Conservation (phyloP, 2,797 vertebrate genomes). For the Melanotaenia trifasciata region DNA sequence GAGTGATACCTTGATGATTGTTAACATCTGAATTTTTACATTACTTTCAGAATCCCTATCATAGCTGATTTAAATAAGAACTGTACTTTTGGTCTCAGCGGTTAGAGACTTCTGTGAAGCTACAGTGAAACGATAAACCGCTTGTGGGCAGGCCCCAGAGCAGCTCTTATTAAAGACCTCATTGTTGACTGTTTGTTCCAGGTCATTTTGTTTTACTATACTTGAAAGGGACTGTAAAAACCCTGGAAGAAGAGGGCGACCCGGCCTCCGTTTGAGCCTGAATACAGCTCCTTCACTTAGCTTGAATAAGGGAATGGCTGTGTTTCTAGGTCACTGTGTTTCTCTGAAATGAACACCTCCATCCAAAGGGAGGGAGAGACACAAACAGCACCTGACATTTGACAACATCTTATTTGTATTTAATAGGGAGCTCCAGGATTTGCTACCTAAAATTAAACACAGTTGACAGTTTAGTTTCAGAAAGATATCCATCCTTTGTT, state of each 20-base stretch:
- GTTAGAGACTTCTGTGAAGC: conserved; percentile 35
- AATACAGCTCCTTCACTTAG: conserved; percentile 66
- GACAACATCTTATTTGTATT: conserved; percentile 45
- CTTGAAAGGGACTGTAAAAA: conserved; percentile 74
- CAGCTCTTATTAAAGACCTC: conserved; percentile 79
- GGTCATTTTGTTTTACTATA: conserved; percentile 78
- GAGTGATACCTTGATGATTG: neutral
- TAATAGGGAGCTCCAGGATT: conserved; percentile 23
- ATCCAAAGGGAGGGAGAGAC: conserved; percentile 26
- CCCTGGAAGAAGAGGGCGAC: conserved; percentile 55
- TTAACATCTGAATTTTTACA: neutral
- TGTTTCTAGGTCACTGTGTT: conserved; percentile 76
- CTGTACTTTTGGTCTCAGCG: conserved; percentile 13
- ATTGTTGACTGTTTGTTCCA: conserved; percentile 82
- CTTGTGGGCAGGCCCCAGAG: conserved; percentile 58
- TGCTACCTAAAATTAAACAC: conserved; percentile 40
- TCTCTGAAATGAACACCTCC: conserved; percentile 73
- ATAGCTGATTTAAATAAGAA: conserved; percentile 2
- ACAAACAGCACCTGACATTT: conserved; percentile 40
- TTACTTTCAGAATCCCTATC: neutral
- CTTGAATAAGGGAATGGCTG: conserved; percentile 61
- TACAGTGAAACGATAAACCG: conserved; percentile 76
- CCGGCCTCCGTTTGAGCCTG: conserved; percentile 45
- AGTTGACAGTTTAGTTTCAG: conserved; percentile 11
- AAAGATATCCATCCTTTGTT: conserved; percentile 3